phyloP scores from a whole-genome alignment of 1,140 invertebrate genomes.

The Argopecten irradians region DNA sequence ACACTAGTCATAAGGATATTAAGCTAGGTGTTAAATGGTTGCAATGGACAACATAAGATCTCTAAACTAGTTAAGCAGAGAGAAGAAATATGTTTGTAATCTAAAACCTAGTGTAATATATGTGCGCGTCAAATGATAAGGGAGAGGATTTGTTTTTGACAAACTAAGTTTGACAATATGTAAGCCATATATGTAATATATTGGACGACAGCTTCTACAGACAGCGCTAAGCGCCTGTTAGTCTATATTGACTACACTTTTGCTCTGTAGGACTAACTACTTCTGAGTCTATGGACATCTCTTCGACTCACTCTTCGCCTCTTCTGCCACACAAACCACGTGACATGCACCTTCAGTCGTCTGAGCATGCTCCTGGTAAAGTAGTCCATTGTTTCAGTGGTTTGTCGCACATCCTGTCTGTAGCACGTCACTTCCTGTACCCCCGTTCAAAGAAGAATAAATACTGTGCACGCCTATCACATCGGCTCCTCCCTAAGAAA shows the following conservation, averaged over 20 bases:
- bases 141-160: no score
- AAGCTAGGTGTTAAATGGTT: no score
- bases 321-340: slow-evolving; percentile 50
- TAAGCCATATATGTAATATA: background rate
- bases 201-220: background rate
- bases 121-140: no score
- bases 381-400: slow-evolving; percentile 58
- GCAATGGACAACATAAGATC: no score
- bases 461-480: slow-evolving; percentile 46
- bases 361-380: slow-evolving; percentile 53
- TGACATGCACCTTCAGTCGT: slow-evolving; percentile 45
- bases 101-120: no score
- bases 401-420: slow-evolving; percentile 55
- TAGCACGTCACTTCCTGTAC: slow-evolving; percentile 51
- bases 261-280: slow-evolving; percentile 49
- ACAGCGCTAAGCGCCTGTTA: background rate
- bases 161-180: no score
- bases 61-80: no score
- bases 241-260: slow-evolving; percentile 25
- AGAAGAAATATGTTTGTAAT: no score
- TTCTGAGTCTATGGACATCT: slow-evolving; percentile 49
- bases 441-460: slow-evolving; percentile 49
- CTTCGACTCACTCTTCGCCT: slow-evolving; percentile 53
- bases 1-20: no score
- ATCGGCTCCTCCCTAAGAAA: slow-evolving; percentile 51